A percentile compares a stretch with the other conserved stretches of the same genome.
Conservation (phyloP, 2,888 invertebrate species). For the Peribatodes rhomboidaria region DNA sequence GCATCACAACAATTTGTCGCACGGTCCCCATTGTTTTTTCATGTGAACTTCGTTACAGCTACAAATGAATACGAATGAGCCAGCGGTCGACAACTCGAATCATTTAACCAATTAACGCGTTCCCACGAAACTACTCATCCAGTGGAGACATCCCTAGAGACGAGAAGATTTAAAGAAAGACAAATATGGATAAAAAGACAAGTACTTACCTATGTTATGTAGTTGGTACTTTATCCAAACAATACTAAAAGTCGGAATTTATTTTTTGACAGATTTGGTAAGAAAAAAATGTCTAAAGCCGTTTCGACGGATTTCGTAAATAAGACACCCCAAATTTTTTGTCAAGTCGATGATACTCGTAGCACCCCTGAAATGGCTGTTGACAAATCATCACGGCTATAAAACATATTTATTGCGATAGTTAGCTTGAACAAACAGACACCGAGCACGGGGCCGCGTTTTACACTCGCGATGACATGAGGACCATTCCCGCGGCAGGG, state of each 20-base stretch:
- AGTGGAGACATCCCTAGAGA: conserved; percentile 66
- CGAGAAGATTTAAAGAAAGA: conserved; percentile 50
- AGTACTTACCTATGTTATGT: too few relatives aligned
- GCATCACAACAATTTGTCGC: conserved; percentile 55
- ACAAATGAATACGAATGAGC: conserved; percentile 73
- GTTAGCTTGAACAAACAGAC: conserved; percentile 79
- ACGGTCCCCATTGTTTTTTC: conserved; percentile 60
- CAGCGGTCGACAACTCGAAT: conserved; percentile 64
- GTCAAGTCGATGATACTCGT: too few relatives aligned
- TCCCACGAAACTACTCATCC: conserved; percentile 70
- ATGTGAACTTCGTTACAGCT: conserved; percentile 65
- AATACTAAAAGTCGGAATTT: too few relatives aligned
- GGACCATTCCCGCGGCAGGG: conserved; percentile 71
- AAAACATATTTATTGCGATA: conserved; percentile 82
- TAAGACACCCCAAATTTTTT: background rate
- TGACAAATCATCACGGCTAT: conserved; percentile 72
- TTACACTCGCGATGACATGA: conserved; percentile 85
- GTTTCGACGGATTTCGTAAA: background rate
- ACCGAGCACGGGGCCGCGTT: conserved; percentile 71
- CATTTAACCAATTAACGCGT: conserved; percentile 79
- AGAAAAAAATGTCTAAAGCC: background rate
- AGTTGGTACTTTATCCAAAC: too few relatives aligned
- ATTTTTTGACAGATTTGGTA: too few relatives aligned
- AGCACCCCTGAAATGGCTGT: conserved; percentile 45
- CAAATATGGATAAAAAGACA: too few relatives aligned